These are phyloP conservation scores for Poecilia picta DNA, from an alignment of 2,797 vertebrate species.

Conservation along the genomic window DNA sequence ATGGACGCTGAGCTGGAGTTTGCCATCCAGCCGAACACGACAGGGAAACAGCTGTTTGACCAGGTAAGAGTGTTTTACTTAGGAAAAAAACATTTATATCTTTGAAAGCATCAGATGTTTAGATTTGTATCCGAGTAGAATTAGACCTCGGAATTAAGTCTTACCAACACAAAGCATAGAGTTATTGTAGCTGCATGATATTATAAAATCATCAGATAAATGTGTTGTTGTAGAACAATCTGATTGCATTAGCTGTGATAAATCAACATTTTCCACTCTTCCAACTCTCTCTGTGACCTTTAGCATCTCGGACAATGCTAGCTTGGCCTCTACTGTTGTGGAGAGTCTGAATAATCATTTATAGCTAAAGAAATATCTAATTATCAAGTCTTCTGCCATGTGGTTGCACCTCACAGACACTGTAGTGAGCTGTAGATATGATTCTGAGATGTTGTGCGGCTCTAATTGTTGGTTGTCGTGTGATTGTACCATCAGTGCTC, in stretches of 20 bases:
- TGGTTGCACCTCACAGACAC: background rate
- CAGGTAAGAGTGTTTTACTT: constrained; percentile 81
- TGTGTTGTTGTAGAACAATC: background rate
- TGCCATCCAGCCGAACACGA: constrained; percentile 96
- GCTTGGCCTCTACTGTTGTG: background rate
- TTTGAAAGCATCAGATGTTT: background rate
- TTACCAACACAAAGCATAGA: constrained; percentile 12
- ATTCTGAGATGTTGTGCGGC: background rate
- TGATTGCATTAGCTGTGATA: background rate
- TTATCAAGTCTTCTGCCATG: too few relatives aligned
- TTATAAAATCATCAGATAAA: background rate
- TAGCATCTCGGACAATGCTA: background rate
- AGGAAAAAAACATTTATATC: background rate
- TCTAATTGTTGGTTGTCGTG: background rate
- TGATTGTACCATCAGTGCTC: constrained; percentile 33
- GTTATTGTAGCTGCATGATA: background rate
- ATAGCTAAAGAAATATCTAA: background rate
- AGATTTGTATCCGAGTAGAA: background rate
- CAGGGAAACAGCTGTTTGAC: constrained; percentile 97
- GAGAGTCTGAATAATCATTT: background rate
- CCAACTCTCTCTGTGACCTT: background rate
- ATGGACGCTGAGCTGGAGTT: constrained; percentile 98
- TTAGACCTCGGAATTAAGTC: background rate
- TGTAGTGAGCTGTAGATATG: background rate
- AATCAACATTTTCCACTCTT: background rate